A percentile compares a stretch with the other conserved stretches of the same genome.
These are phyloP conservation scores for Tipula vernalis DNA, from an alignment of 2,888 invertebrate species.

Conservation along the genomic window DNA sequence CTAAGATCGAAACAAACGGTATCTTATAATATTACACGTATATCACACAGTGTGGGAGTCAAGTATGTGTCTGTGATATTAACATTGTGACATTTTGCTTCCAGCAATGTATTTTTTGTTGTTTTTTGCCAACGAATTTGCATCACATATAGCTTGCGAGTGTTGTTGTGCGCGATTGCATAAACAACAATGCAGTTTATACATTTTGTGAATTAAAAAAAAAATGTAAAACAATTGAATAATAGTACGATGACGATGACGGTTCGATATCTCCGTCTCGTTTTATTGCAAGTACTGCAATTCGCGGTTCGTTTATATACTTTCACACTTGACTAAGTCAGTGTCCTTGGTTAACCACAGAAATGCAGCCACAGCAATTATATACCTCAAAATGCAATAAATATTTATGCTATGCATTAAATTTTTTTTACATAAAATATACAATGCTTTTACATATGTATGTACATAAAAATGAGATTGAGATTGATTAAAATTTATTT, in stretches of 20 bases:
- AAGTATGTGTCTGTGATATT: background rate
- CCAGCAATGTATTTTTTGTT: background rate
- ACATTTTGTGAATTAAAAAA: background rate
- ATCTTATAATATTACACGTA: background rate
- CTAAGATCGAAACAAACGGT: background rate
- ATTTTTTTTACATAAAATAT: background rate
- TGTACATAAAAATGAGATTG: background rate
- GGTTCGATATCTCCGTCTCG: background rate
- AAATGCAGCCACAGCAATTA: background rate
- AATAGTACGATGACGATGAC: background rate
- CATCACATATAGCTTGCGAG: background rate
- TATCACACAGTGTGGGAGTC: background rate
- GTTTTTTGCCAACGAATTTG: background rate
- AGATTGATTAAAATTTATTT: background rate
- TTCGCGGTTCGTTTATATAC: background rate
- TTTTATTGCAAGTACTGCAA: background rate
- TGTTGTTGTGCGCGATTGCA: background rate
- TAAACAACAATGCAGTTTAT: background rate
- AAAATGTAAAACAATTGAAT: background rate
- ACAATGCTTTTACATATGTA: background rate
- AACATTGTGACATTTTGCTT: background rate
- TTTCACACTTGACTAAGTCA: constrained; percentile 5
- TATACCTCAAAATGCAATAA: background rate
- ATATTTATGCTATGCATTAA: background rate
- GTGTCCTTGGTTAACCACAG: constrained; percentile 8